A percentile compares a stretch with the other conserved stretches of the same genome.
phyloP scores from a whole-genome alignment of 1,140 invertebrate species.

The Anoplolepis gracilipes region DNA sequence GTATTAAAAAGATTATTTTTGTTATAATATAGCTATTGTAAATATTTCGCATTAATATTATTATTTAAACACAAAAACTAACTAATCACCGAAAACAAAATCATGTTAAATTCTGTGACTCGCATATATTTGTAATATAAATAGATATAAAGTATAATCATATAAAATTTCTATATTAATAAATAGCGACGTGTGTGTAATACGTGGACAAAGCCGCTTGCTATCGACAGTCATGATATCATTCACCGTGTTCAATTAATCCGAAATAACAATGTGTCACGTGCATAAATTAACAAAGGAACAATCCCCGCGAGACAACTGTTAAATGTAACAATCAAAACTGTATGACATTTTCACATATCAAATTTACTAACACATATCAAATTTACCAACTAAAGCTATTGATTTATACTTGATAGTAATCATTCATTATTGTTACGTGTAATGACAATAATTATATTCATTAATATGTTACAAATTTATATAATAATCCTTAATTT shows the following conservation, averaged over 20 bases:
- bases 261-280: slow-evolving; percentile 47
- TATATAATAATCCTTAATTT: not conserved
- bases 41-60: slow-evolving; percentile 28
- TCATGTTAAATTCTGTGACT: slow-evolving; percentile 26
- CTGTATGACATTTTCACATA: slow-evolving; percentile 37
- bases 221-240: slow-evolving; percentile 47
- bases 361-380: slow-evolving; percentile 15
- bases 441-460: not conserved
- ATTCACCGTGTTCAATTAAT: slow-evolving; percentile 46
- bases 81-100: slow-evolving; percentile 15
- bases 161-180: slow-evolving; percentile 25
- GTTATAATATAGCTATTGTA: no score
- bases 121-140: not conserved
- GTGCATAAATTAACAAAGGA: slow-evolving; percentile 50
- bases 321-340: slow-evolving; percentile 54
- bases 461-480: not conserved
- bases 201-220: slow-evolving; percentile 32
- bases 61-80: slow-evolving; percentile 14
- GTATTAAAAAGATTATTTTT: no score
- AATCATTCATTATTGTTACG: slow-evolving; percentile 6
- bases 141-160: slow-evolving; percentile 13
- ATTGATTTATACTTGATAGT: slow-evolving; percentile 16
- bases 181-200: not conserved
- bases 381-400: slow-evolving; percentile 19
- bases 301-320: slow-evolving; percentile 41